These are phyloP conservation scores for Boloria euphrosyne DNA, from an alignment of 2,888 invertebrate genomes.

Conservation along the genomic window DNA sequence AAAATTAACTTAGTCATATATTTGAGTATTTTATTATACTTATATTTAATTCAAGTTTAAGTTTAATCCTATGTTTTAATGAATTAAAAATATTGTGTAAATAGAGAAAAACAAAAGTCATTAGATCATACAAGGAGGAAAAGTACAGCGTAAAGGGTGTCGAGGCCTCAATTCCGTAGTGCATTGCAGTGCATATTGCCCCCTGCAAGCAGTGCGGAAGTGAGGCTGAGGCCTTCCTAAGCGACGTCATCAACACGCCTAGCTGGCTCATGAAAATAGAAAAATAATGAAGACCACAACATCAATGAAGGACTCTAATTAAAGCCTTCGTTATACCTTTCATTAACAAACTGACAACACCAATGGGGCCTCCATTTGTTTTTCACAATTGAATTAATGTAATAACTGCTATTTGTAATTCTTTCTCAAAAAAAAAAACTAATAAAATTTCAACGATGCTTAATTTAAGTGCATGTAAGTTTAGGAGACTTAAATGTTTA, in stretches of 20 bases:
- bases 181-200: conserved; percentile 94
- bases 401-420: neutral
- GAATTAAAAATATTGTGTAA: conserved; percentile 12
- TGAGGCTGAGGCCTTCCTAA: conserved; percentile 85
- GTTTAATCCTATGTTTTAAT: neutral
- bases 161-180: conserved; percentile 96
- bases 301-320: conserved; percentile 16
- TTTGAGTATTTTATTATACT: too few species aligned
- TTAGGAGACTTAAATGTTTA: conserved; percentile 7
- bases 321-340: neutral
- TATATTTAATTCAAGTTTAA: too few species aligned
- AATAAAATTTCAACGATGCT: conserved; percentile 13
- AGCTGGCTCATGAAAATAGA: conserved; percentile 5
- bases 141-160: conserved; percentile 66
- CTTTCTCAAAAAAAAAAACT: too few species aligned
- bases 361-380: neutral
- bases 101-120: conserved; percentile 18
- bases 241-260: conserved; percentile 52
- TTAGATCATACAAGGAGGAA: conserved; percentile 39
- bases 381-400: neutral
- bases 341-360: neutral
- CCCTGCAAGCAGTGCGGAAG: conserved; percentile 97
- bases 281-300: conserved; percentile 22
- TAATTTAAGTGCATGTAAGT: neutral
- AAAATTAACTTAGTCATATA: too few species aligned